phyloP scores from a whole-genome alignment of 2,797 vertebrate species.

The Eurystomus glaucurus region DNA sequence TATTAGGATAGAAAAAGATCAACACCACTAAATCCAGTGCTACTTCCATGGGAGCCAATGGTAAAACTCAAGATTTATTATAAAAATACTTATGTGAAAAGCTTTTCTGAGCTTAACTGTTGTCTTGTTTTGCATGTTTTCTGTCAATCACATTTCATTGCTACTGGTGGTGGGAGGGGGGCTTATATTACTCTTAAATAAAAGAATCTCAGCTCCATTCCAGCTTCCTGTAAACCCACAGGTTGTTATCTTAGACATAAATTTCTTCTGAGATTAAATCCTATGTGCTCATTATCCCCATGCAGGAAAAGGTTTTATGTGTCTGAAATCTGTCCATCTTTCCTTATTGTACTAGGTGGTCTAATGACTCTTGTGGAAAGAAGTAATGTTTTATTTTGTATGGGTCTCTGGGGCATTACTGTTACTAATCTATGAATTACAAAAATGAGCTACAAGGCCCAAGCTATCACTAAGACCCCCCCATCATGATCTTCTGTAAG shows the following conservation, averaged over 20 bases:
- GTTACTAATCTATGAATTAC: background rate
- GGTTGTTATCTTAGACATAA: background rate
- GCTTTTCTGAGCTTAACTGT: background rate
- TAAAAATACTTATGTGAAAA: background rate
- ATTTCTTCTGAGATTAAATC: background rate
- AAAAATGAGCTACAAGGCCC: background rate
- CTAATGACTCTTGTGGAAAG: background rate
- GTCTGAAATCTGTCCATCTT: background rate
- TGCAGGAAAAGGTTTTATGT: background rate
- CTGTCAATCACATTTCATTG: background rate
- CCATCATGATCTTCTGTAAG: background rate
- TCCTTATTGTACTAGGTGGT: background rate
- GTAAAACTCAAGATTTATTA: background rate
- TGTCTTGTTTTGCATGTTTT: background rate
- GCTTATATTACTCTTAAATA: background rate
- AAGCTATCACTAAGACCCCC: background rate
- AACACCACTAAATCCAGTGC: background rate
- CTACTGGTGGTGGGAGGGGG: rapidly evolving
- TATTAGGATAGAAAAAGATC: background rate
- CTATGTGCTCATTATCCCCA: background rate
- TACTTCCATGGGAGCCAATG: background rate
- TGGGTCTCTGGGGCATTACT: background rate
- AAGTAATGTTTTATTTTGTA: background rate
- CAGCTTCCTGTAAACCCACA: background rate
- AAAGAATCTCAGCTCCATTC: background rate